A percentile compares a stretch with the other conserved stretches of the same genome.
Evolutionary conservation across 2,113 vertebrate genomes (phyloP).

Genomic region (Columba janthina): DNA sequence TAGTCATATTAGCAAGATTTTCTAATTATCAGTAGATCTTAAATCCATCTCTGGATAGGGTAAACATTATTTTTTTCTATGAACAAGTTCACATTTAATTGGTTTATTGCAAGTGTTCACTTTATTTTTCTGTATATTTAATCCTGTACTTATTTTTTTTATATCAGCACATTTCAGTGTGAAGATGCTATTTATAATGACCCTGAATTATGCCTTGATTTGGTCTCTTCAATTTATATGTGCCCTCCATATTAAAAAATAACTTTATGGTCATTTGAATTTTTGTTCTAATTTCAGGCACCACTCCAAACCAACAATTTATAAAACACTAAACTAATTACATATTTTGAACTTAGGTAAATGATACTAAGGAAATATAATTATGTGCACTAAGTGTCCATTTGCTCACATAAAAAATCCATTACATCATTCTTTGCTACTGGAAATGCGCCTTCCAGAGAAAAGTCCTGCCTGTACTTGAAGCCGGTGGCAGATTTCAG

Average conservation of each 20-base stretch:
- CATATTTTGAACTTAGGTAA: neutral
- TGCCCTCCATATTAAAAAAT: neutral
- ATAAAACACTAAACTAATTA: constrained; percentile 5
- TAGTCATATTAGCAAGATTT: neutral
- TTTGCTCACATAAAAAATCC: neutral
- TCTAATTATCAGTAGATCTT: neutral
- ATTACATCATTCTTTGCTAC: neutral
- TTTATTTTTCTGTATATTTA: constrained; percentile 4
- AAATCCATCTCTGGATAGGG: neutral
- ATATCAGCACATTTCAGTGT: neutral
- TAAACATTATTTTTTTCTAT: constrained; percentile 1
- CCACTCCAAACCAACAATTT: neutral
- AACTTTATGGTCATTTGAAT: neutral
- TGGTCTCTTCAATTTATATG: neutral
- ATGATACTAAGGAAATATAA: neutral
- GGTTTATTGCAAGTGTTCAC: neutral
- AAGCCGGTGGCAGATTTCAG: neutral
- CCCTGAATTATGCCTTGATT: neutral
- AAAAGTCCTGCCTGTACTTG: neutral
- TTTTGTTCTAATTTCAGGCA: constrained; percentile 16
- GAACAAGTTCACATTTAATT: neutral
- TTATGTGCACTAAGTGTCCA: neutral
- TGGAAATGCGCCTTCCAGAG: neutral
- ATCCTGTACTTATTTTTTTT: neutral
- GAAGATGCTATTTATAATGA: neutral